Percentiles rank a stretch among this genome's conserved stretches.
Conservation (phyloP, 1,140 invertebrate genomes). For the Gonioctena quinquepunctata region DNA sequence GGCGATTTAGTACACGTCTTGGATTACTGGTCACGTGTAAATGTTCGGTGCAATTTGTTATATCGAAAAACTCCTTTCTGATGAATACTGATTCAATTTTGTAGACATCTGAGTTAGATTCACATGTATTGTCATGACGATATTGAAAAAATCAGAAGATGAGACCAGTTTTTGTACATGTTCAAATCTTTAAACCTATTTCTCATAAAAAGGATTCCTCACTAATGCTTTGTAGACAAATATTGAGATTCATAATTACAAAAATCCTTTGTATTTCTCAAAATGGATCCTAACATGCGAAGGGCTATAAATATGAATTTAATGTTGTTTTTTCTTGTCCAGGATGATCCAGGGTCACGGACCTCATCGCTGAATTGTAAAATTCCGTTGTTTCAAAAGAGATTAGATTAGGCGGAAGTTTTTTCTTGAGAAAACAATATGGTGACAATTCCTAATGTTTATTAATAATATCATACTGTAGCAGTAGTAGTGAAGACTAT, state of each 20-base stretch:
- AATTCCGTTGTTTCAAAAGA: not conserved
- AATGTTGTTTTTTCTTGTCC: not conserved
- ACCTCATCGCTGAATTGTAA: too few relatives aligned
- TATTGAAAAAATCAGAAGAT: too few relatives aligned
- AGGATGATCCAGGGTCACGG: not conserved
- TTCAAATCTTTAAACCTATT: not conserved
- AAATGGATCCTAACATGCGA: not conserved
- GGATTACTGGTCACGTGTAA: too few relatives aligned
- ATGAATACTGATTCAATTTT: too few relatives aligned
- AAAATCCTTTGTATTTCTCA: not conserved
- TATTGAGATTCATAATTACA: not conserved
- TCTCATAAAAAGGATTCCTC: not conserved
- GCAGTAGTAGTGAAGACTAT: too few relatives aligned
- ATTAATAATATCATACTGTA: too few relatives aligned
- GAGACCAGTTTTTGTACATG: not conserved
- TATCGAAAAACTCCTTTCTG: too few relatives aligned
- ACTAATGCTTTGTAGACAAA: not conserved
- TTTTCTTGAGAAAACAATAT: not conserved
- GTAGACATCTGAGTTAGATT: too few relatives aligned
- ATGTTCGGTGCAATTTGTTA: too few relatives aligned
- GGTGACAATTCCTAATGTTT: not conserved
- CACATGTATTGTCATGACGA: too few relatives aligned
- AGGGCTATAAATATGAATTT: not conserved
- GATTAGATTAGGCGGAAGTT: not conserved
- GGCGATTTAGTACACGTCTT: too few relatives aligned